Evolutionary conservation across 2,113 vertebrate genomes (phyloP).

Genomic region (Pogona vitticeps): DNA sequence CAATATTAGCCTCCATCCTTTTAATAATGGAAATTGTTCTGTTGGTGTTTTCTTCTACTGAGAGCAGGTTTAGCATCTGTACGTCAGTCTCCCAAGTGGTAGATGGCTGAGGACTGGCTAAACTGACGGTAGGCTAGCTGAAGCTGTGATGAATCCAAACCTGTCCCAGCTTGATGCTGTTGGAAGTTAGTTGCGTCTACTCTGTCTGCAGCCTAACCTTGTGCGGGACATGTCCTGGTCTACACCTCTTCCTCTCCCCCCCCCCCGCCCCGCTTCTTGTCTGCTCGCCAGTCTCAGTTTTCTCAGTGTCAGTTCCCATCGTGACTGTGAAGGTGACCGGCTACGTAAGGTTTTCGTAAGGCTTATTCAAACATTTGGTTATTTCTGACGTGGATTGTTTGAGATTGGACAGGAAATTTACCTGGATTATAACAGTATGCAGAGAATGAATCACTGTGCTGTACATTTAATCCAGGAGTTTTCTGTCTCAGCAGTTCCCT

Average conservation of each 20-base stretch:
- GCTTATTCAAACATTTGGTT: neutral
- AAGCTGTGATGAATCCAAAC: too few species aligned
- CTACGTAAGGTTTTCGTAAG: neutral
- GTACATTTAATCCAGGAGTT: neutral
- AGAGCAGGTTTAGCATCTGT: too few species aligned
- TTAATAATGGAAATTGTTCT: neutral
- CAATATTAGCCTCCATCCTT: neutral
- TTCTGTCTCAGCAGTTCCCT: neutral
- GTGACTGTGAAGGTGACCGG: neutral
- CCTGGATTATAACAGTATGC: neutral
- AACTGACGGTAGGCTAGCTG: too few species aligned
- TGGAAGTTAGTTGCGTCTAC: too few species aligned
- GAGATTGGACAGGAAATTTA: neutral
- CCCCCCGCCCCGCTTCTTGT: neutral
- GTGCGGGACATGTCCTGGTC: too few species aligned
- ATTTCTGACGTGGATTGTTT: neutral
- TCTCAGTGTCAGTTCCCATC: neutral
- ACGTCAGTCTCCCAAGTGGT: too few species aligned
- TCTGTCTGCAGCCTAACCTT: too few species aligned
- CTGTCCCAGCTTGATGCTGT: neutral
- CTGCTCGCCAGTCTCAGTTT: too few species aligned
- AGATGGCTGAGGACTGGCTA: too few species aligned
- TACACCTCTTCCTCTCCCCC: neutral
- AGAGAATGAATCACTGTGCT: neutral
- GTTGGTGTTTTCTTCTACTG: neutral